A percentile compares a stretch with the other conserved stretches of the same genome.
Evolutionary conservation across 2,113 vertebrate genomes (phyloP).

Genomic region (Clupea harengus): DNA sequence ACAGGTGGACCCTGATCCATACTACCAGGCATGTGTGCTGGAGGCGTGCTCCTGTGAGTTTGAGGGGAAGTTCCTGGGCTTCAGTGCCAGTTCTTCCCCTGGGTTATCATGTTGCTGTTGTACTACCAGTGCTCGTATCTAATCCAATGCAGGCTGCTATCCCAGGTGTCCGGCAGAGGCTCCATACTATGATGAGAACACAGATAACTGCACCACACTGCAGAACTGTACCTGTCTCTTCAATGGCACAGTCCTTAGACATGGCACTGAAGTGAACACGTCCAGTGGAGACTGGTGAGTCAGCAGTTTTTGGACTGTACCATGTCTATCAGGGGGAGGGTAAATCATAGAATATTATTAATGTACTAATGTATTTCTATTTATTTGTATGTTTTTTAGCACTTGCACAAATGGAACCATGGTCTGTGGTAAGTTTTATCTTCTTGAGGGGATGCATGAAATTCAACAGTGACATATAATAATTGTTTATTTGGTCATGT

Average conservation of each 20-base stretch:
- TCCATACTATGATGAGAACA: conserved; percentile 80
- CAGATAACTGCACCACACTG: conserved; percentile 68
- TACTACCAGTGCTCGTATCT: background rate
- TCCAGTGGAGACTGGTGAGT: conserved; percentile 58
- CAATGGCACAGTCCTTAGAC: conserved; percentile 62
- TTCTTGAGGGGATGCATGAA: too few relatives aligned
- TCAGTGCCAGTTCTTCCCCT: conserved; percentile 35
- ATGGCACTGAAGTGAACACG: too few relatives aligned
- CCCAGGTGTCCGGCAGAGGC: conserved; percentile 73
- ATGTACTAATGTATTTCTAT: background rate
- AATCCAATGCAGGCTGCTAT: conserved; percentile 75
- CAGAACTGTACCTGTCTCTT: conserved; percentile 75
- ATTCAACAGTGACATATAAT: too few relatives aligned
- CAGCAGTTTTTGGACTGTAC: background rate
- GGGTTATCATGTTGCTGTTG: background rate
- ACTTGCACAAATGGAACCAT: conserved; percentile 55
- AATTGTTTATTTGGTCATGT: too few relatives aligned
- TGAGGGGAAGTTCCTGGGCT: conserved; percentile 81
- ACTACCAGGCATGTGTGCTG: conserved; percentile 74
- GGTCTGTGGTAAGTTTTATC: conserved; percentile 57
- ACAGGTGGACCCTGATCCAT: conserved; percentile 78
- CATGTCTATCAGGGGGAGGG: background rate
- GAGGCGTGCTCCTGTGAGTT: conserved; percentile 83
- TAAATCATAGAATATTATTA: background rate
- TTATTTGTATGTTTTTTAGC: conserved; percentile 38